Base-by-base conservation (phyloP, 2,888 invertebrate species). In the Lycia hirtaria region DNA sequence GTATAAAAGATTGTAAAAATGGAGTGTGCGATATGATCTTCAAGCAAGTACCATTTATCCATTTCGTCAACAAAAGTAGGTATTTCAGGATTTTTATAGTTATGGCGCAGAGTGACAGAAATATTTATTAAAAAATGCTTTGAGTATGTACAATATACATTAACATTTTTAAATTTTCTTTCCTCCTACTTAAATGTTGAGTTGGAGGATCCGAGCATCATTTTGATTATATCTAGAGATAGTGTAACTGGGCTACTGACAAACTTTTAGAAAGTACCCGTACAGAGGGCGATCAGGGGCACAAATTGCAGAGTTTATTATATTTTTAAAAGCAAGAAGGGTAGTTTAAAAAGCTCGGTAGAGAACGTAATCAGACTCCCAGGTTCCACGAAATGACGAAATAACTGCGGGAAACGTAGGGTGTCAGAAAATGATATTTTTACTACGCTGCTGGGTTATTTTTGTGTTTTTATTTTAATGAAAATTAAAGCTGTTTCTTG, bases 271-370 rank as follows among this genome's bases (percentile, higher is more conserved):
- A 50, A 53, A 22, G 52, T 32, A 24, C 2, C 24, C 26, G 33
- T 15, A 50, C 54, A 62, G 38, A 50, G 56, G 62, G 68, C 70
- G 73, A 66, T 68, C 69, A 64, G 67, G 61, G 59, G 64, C 66
- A 68, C 70, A 75, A 77, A 79, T 79, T 77, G 76, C 69, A 67
- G 72, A 74, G 70, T 75, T 78, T 78, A 77, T 77, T 81, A 79
- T 75, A 76, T 76, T 72, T 73, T 60, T 62, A 59, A n/a, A 71
- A 64, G 68, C 44, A 30, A n/a, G 58, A 59, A 60, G 54, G 52
- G 62, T 64, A 32, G 57, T 62, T 62, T 67, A 61, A 65, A 64
- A 67, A 71, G 71, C 71, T 71, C 68, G 54, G 47, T 20, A 12
- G 43, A 55, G 66, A 58, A 51, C 43, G 51, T 56, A 56, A 45